Base-by-base conservation (phyloP, 2,113 vertebrate genomes). In the Mirounga angustirostris region DNA sequence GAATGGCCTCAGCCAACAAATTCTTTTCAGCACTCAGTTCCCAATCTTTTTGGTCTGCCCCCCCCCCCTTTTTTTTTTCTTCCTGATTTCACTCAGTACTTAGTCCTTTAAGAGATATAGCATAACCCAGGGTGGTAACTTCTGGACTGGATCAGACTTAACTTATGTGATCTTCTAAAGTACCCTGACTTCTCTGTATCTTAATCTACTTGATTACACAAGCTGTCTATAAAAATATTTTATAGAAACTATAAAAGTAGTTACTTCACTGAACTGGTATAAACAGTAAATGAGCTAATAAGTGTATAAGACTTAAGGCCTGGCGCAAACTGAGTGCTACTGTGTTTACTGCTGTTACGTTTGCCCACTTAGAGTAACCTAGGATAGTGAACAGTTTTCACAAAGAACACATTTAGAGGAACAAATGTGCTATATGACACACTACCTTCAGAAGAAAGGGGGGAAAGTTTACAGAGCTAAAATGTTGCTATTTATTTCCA, bases 401-500 rank as follows among this genome's bases (percentile, higher is more conserved):
- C 43, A 56, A 26, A 93, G 61, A 28, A 63, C 59, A 91, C 14
- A 11, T n/a, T 58, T 33, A 54, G 33, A 74, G 71, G n/a, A 83
- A 76, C n/a, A 79, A 78, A 80, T 46, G 30, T 69, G 2, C 40
- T 7, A 7, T 11, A 28, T 40, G 61, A 65, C 36, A 63, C 9
- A 80, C n/a, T 36, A 54, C 46, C 59, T 78, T 95, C 26, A 86
- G 40, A 84, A 93, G 36, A 61, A 87, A 90, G 36, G 13, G 21
- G 10, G 40, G 3, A 65, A 36, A 18, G 16, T 58, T 28, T 54
- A 58, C n/a, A 67, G 21, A 54, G 79, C 24, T 95, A 81, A 78
- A 93, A 93, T 87, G 24, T 89, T 92, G 21, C 89, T 71, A 9
- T 50, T 80, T 79, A 59, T 24, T 65, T 93, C 67, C 52, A 40